Conservation (phyloP, 2,113 vertebrate genomes). For the Peucedramus taeniatus region DNA sequence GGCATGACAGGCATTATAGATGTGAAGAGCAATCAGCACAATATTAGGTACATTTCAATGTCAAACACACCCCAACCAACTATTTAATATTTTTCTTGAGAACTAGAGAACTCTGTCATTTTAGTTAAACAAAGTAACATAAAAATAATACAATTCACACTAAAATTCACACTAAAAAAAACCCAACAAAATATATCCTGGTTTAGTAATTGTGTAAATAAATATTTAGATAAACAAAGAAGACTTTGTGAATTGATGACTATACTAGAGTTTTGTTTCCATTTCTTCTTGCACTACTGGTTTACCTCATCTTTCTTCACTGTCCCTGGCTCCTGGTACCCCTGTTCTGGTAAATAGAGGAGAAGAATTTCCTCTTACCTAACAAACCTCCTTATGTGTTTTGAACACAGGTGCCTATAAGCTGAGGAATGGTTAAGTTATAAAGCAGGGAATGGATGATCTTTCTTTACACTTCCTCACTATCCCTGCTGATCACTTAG, state of each 20-base stretch:
- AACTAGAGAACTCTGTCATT: rapidly evolving
- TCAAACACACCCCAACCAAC: not conserved
- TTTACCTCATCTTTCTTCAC: not conserved
- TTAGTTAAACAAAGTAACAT: not conserved
- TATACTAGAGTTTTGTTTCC: not conserved
- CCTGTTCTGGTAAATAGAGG: not conserved
- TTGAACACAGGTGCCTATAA: not conserved
- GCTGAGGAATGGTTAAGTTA: not conserved
- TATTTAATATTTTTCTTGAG: not conserved
- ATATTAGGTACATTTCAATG: not conserved
- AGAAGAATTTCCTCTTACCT: not conserved
- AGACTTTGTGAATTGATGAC: not conserved
- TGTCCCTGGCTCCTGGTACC: not conserved
- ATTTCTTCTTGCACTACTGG: not conserved
- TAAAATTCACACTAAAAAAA: not conserved
- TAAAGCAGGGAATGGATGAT: not conserved
- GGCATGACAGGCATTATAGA: not conserved
- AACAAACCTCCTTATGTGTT: not conserved
- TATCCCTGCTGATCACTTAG: not conserved
- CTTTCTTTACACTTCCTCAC: not conserved
- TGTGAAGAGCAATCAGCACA: not conserved
- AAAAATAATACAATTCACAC: not conserved
- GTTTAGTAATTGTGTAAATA: not conserved
- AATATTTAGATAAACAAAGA: not conserved
- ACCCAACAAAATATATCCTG: not conserved